Evolutionary conservation across 1,140 invertebrate species (phyloP).

Genomic region (Scaptomyza graminum): DNA sequence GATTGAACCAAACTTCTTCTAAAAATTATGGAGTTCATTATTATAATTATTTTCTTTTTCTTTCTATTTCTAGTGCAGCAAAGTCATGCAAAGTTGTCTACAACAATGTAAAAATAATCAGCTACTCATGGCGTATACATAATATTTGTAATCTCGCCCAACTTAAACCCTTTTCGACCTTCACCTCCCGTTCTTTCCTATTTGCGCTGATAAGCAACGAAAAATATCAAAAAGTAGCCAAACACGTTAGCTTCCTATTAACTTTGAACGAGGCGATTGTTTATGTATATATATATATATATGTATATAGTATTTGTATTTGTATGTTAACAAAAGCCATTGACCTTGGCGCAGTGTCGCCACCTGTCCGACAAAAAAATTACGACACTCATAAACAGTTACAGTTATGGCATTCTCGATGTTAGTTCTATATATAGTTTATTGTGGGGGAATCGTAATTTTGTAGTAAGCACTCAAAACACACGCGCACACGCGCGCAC

Average conservation of each 20-base stretch:
- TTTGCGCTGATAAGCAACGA: neutral
- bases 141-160: neutral
- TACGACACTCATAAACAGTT: constrained; percentile 14
- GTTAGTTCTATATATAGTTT: neutral
- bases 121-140: neutral
- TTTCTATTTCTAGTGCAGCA: no score
- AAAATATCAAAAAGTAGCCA: no score
- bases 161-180: neutral
- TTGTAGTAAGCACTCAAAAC: constrained; percentile 8
- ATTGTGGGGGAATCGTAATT: neutral
- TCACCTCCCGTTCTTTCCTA: neutral
- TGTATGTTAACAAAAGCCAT: neutral
- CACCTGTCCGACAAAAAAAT: neutral
- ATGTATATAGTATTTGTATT: neutral
- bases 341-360: neutral
- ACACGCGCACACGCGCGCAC: neutral
- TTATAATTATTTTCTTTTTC: no score
- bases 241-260: no score
- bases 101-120: neutral
- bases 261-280: neutral
- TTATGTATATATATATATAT: neutral
- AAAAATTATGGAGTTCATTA: no score
- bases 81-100: no score
- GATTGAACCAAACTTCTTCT: no score
- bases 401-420: constrained; percentile 4